Conservation (phyloP, 2,888 invertebrate species). For the Zonitis immaculata region DNA sequence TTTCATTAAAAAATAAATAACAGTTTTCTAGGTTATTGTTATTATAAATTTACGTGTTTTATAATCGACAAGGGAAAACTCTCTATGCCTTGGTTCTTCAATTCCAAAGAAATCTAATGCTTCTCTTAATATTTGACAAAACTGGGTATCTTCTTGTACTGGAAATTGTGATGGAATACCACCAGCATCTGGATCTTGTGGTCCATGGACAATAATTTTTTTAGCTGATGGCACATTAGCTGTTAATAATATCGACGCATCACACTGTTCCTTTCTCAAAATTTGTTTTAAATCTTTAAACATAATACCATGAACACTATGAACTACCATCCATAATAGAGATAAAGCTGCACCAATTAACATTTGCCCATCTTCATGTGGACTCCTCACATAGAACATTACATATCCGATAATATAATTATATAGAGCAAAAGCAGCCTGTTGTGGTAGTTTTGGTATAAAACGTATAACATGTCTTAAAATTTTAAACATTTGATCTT, state of each 20-base stretch:
- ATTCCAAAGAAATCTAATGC: constrained; percentile 96
- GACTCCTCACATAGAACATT: constrained; percentile 97
- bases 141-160: constrained; percentile 96
- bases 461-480: constrained; percentile 88
- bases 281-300: constrained; percentile 99
- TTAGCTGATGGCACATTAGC: constrained; percentile 99
- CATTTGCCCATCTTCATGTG: constrained; percentile 92
- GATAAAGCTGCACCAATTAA: constrained; percentile 93
- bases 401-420: constrained; percentile 99
- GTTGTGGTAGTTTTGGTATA: constrained; percentile 88
- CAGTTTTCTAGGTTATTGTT: background rate
- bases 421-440: constrained; percentile 96
- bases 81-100: constrained; percentile 80
- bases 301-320: constrained; percentile 98
- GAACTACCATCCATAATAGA: constrained; percentile 97
- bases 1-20: background rate
- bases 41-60: constrained; percentile 94
- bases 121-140: constrained; percentile 90
- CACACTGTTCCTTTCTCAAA: constrained; percentile 96
- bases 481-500: constrained; percentile 91
- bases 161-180: constrained; percentile 98
- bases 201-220: constrained; percentile 96
- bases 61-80: constrained; percentile 95
- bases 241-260: constrained; percentile 93
- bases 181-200: constrained; percentile 80